phyloP scores from a whole-genome alignment of 2,888 invertebrate species.

The Zygaena filipendulae region DNA sequence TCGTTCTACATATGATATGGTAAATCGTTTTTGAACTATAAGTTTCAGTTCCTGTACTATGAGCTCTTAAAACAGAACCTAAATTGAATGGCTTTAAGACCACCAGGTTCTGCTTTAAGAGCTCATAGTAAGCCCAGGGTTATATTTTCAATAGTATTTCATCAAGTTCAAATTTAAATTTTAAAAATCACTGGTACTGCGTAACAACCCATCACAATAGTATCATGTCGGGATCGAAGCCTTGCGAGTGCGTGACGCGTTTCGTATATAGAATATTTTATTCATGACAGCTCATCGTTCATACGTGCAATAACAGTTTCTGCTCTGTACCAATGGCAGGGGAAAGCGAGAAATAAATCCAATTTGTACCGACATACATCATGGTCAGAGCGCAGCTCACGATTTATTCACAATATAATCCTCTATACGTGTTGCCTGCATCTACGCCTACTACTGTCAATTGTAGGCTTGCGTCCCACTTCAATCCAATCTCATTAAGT shows the following conservation, averaged over 20 bases:
- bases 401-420: constrained; percentile 52
- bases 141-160: too few relatives aligned
- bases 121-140: too few relatives aligned
- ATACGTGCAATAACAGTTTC: constrained; percentile 58
- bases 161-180: too few relatives aligned
- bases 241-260: constrained; percentile 42
- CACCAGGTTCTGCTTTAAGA: too few relatives aligned
- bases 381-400: constrained; percentile 47
- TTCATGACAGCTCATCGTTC: constrained; percentile 57
- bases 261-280: constrained; percentile 47
- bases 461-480: constrained; percentile 30
- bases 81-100: too few relatives aligned
- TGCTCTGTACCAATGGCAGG: constrained; percentile 46
- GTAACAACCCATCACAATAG: too few relatives aligned
- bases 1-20: too few relatives aligned
- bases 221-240: too few relatives aligned
- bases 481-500: constrained; percentile 34
- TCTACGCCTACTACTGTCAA: constrained; percentile 4
- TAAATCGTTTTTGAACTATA: too few relatives aligned
- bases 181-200: too few relatives aligned
- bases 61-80: too few relatives aligned
- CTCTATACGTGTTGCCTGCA: constrained; percentile 13
- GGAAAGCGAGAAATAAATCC: constrained; percentile 57
- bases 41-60: too few relatives aligned
- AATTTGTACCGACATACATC: constrained; percentile 62